phyloP scores from a whole-genome alignment of 2,113 vertebrate genomes.

The Sorex fumeus region DNA sequence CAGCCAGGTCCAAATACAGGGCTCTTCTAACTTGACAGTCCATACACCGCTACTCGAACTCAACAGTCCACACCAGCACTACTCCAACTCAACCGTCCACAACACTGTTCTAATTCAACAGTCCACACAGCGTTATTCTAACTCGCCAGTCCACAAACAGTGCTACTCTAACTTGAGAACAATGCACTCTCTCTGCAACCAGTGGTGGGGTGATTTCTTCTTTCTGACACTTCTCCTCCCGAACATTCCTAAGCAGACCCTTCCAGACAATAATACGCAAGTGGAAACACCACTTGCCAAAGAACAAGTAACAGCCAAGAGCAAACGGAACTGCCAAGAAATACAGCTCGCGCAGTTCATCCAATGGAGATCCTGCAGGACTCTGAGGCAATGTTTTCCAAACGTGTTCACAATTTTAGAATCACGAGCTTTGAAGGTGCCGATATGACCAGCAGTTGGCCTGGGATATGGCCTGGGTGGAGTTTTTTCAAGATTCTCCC shows the following conservation, averaged over 20 bases:
- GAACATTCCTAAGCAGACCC: slow-evolving; percentile 17
- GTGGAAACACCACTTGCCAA: slow-evolving; percentile 14
- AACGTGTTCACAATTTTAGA: neutral
- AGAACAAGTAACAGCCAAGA: neutral
- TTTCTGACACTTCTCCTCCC: slow-evolving; percentile 51
- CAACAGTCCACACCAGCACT: neutral
- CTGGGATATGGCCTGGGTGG: neutral
- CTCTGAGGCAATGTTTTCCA: neutral
- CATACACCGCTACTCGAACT: neutral
- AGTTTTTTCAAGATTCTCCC: slow-evolving; percentile 27
- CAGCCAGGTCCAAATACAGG: neutral
- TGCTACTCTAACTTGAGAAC: neutral
- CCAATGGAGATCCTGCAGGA: neutral
- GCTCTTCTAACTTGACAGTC: neutral
- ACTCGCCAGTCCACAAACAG: neutral
- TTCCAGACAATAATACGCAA: slow-evolving; percentile 9
- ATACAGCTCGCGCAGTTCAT: neutral
- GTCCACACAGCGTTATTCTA: no score
- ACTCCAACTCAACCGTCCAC: neutral
- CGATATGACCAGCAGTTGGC: neutral
- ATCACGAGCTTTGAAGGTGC: slow-evolving; percentile 25
- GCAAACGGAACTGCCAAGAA: slow-evolving; percentile 12
- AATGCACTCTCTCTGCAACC: neutral
- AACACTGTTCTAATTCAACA: neutral
- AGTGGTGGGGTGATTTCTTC: neutral